These are phyloP conservation scores for Phylloscopus trochiloides DNA, from an alignment of 2,113 vertebrate species.

Conservation along the genomic window DNA sequence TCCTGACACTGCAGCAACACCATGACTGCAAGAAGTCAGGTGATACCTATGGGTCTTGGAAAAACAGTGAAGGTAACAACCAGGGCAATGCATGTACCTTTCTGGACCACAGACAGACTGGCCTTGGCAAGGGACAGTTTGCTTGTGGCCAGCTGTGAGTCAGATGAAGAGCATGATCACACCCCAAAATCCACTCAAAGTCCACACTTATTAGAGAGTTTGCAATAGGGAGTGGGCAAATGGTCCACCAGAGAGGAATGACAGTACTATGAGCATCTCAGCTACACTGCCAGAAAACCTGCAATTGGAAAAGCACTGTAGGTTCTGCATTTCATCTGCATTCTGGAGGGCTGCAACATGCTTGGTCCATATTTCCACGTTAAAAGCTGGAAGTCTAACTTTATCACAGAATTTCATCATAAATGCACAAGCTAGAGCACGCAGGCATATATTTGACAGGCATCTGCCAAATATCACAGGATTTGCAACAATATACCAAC, in stretches of 20 bases:
- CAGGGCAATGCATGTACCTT: fast-evolving
- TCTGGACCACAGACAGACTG: not conserved
- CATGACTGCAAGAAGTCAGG: not conserved
- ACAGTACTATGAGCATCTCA: not conserved
- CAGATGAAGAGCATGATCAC: not conserved
- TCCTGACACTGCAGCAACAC: not conserved
- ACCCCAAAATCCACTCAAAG: not conserved
- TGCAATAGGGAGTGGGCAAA: not conserved
- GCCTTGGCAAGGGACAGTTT: not conserved
- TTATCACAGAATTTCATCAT: not conserved
- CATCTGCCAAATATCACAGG: not conserved
- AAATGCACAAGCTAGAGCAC: not conserved
- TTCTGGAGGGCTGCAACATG: not conserved
- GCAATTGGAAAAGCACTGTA: not conserved
- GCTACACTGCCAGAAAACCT: not conserved
- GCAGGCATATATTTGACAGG: not conserved
- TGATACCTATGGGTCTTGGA: not conserved
- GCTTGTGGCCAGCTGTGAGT: not conserved
- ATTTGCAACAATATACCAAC: not conserved
- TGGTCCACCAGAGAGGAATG: not conserved
- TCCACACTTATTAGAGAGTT: not conserved
- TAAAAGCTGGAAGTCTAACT: not conserved
- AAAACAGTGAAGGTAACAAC: not conserved
- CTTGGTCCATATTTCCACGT: fast-evolving
- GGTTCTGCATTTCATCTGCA: not conserved